Conservation (phyloP, 1,140 invertebrate genomes). For the Dinoponera quadriceps region DNA sequence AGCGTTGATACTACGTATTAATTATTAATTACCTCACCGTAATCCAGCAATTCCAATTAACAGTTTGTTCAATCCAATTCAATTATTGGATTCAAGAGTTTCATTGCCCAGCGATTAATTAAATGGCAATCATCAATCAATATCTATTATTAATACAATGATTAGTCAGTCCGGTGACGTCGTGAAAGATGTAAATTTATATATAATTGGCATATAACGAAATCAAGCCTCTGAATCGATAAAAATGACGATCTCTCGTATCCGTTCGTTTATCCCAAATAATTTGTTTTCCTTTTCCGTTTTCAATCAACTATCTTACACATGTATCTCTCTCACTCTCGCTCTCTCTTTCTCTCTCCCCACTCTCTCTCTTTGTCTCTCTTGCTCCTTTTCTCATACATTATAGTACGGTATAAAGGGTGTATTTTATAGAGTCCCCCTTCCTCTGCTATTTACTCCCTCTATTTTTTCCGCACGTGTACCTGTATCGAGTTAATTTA, state of each 20-base stretch:
- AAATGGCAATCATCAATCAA: slow-evolving; percentile 26
- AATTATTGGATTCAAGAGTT: slow-evolving; percentile 4
- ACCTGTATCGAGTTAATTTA: slow-evolving; percentile 52
- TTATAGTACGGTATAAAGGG: slow-evolving; percentile 12
- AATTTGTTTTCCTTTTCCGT: slow-evolving; percentile 55
- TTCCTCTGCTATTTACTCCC: slow-evolving; percentile 16
- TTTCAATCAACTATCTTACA: slow-evolving; percentile 44
- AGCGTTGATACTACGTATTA: slow-evolving; percentile 31
- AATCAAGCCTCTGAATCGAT: slow-evolving; percentile 36
- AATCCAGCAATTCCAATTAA: slow-evolving; percentile 4
- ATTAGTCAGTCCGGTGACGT: slow-evolving; percentile 14
- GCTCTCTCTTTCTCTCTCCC: slow-evolving; percentile 23
- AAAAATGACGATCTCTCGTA: slow-evolving; percentile 35
- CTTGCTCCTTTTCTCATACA: background rate
- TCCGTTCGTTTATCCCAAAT: slow-evolving; percentile 32
- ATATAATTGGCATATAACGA: slow-evolving; percentile 4
- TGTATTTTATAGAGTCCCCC: slow-evolving; percentile 33
- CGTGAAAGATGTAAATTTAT: slow-evolving; percentile 25
- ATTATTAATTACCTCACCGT: slow-evolving; percentile 28
- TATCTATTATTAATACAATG: slow-evolving; percentile 26
- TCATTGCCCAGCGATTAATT: slow-evolving; percentile 27
- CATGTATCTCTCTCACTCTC: slow-evolving; percentile 19
- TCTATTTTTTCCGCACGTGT: slow-evolving; percentile 28
- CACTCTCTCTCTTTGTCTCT: background rate
- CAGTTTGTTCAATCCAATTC: background rate